Evolutionary conservation across 2,113 vertebrate genomes (phyloP).

Genomic region (Centrocercus urophasianus): DNA sequence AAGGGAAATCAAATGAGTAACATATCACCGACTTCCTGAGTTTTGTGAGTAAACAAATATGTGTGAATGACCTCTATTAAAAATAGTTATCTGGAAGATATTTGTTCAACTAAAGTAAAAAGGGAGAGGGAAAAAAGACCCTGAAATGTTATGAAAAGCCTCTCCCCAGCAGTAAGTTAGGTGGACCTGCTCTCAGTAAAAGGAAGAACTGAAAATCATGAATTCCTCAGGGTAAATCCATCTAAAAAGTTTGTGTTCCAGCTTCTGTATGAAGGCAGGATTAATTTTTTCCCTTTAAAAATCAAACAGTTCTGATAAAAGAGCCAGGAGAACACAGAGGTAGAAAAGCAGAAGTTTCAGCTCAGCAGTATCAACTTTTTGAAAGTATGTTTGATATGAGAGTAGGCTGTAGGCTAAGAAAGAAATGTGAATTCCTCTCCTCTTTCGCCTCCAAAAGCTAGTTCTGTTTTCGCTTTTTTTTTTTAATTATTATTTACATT

Average conservation of each 20-base stretch:
- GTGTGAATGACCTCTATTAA: background rate
- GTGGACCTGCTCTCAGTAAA: background rate
- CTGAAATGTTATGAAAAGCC: background rate
- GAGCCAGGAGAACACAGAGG: background rate
- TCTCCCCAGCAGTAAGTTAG: background rate
- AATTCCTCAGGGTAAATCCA: background rate
- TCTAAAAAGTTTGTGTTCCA: background rate
- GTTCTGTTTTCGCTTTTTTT: background rate
- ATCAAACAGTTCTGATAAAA: background rate
- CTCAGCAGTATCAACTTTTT: background rate
- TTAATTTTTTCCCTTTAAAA: background rate
- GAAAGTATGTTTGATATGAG: background rate
- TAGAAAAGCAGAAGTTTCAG: background rate
- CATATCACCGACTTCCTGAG: background rate
- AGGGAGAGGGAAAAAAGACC: background rate
- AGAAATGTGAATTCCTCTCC: background rate
- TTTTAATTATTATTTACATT: background rate
- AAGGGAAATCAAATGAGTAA: background rate
- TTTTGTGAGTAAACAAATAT: background rate
- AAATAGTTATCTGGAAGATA: background rate
- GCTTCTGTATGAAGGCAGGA: background rate
- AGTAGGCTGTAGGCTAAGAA: background rate
- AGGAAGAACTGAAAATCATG: background rate
- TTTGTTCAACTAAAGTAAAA: background rate
- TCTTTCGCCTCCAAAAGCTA: background rate